Base-by-base conservation (phyloP, 2,797 vertebrate species). In the Nannoperca obscura region DNA sequence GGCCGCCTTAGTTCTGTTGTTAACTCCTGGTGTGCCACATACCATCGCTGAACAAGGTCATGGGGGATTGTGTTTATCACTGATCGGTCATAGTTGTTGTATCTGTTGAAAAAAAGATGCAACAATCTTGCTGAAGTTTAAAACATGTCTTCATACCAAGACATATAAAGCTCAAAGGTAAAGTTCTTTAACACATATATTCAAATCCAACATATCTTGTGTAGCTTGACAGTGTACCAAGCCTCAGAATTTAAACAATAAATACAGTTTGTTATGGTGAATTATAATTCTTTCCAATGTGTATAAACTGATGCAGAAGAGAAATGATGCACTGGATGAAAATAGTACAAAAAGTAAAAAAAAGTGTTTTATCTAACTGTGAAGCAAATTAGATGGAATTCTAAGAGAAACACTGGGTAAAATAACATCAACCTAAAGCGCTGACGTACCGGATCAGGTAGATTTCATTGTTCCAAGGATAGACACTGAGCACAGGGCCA, bases 391-490 rank as follows among this genome's bases (percentile, higher is more conserved):
- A 27, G 34, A 44, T 4, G 7, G 8, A 4, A 27, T 11, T 30
- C 14, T n/a, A 32, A 32, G 22, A 19, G 9, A 10, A 61, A 38
- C 44, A 24, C 0, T 36, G 53, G 34, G 22, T 24, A 9, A 34
- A 14, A 32, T 22, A 0, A 36, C 20, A 52, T 30, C 8, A 27
- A 5, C n/a, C 40, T 1, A 36, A 40, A 65, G 24, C 0, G 7
- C 1, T 3, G 30, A 54, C 74, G 53, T 88, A 99, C 98, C 97
- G 95, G 53, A 99, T 97, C 91, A 98, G 92, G 91, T 97, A 98
- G 0, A 98, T 80, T 83, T 99, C 97, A 0, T 96, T 95, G 94
- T 98, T 99, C 97, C 98, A 99, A 3, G 97, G 97, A 66, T 98
- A 96, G 53, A 96, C 88, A 2, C 93, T 96, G 74, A 99, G 93